phyloP scores from a whole-genome alignment of 2,797 vertebrate species.

The Rhinichthys osculus region DNA sequence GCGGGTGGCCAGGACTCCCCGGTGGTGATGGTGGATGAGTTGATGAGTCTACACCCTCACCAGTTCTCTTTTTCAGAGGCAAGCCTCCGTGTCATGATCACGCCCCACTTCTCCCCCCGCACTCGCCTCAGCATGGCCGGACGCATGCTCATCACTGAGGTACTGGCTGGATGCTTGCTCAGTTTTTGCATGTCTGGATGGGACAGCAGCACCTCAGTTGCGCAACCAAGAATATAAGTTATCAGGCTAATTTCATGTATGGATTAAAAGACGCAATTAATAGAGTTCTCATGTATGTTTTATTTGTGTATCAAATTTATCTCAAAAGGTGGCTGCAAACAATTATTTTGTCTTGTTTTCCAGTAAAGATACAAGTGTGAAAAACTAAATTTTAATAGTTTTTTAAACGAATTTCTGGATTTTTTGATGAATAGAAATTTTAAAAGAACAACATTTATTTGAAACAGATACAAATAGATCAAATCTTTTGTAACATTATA shows the following conservation, averaged over 20 bases:
- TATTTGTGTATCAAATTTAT: not conserved
- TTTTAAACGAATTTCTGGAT: not conserved
- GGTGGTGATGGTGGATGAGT: conserved; percentile 81
- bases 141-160: conserved; percentile 77
- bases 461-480: not conserved
- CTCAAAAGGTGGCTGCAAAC: not conserved
- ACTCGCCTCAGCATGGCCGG: conserved; percentile 76
- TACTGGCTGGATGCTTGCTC: conserved; percentile 53
- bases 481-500: conserved; percentile 6
- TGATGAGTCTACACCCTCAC: conserved; percentile 74
- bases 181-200: conserved; percentile 20
- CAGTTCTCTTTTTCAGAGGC: conserved; percentile 83
- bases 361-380: not conserved
- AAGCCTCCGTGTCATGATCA: conserved; percentile 77
- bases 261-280: not conserved
- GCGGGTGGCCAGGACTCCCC: conserved; percentile 72
- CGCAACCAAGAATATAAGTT: not conserved
- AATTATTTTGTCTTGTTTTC: not conserved
- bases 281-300: not conserved
- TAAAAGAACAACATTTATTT: not conserved
- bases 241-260: not conserved
- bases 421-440: not conserved
- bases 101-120: conserved; percentile 69
- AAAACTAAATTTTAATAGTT: not conserved
- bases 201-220: not conserved